Percentiles rank a stretch among this genome's conserved stretches.
Evolutionary conservation across 2,113 vertebrate species (phyloP).

Genomic region (Boulengeromyrus knoepffleri): DNA sequence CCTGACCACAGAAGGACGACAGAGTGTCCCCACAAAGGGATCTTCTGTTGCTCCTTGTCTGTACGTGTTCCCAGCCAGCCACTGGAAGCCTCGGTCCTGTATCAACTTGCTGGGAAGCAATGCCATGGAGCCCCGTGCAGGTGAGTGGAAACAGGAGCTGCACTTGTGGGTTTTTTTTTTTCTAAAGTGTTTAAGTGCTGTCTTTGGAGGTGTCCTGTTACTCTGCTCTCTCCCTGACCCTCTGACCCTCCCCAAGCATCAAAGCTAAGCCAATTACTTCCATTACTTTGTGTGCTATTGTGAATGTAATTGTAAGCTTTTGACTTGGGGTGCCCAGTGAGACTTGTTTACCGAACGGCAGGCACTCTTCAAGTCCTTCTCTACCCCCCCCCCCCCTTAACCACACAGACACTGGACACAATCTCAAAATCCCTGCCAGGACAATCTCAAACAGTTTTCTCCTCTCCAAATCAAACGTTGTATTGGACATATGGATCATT

Average conservation of each 20-base stretch:
- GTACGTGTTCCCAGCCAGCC: not conserved
- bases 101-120: constrained; percentile 41
- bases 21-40: not conserved
- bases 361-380: not conserved
- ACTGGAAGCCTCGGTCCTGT: constrained; percentile 32
- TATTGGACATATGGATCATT: not conserved
- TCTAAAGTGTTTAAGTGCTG: constrained; percentile 53
- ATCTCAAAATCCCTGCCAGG: not conserved
- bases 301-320: constrained; percentile 33
- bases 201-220: constrained; percentile 55
- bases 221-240: constrained; percentile 37
- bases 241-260: constrained; percentile 33
- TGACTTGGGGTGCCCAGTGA: constrained; percentile 32
- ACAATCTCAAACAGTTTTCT: not conserved
- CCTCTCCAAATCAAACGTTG: not conserved
- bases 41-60: not conserved
- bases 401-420: not conserved
- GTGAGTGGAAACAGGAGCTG: constrained; percentile 52
- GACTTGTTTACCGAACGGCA: constrained; percentile 22
- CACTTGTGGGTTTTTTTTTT: constrained; percentile 33
- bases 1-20: not conserved
- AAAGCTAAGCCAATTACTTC: constrained; percentile 41
- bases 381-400: not conserved
- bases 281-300: constrained; percentile 41
- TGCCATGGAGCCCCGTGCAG: constrained; percentile 33